Evolutionary conservation across 2,888 invertebrate genomes (phyloP).

Genomic region (Nephrocerus scutellatus): DNA sequence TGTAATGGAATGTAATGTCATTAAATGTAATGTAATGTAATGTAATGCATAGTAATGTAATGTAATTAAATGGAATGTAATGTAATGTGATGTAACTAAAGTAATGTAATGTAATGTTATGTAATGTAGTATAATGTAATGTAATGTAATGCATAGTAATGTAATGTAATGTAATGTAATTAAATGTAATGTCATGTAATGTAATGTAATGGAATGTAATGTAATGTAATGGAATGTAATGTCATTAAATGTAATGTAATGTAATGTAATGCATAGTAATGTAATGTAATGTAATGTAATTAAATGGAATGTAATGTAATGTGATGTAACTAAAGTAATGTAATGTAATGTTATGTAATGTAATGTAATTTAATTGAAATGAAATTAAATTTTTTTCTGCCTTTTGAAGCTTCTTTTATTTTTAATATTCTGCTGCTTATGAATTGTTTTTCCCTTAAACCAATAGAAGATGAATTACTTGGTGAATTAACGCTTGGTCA

Average conservation of each 20-base stretch:
- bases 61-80: no score
- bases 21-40: no score
- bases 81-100: conserved; percentile 39
- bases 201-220: not conserved
- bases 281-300: not conserved
- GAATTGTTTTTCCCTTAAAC: no score
- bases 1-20: no score
- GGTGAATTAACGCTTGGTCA: no score
- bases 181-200: no score
- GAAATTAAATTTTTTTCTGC: no score
- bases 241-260: not conserved
- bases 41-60: no score
- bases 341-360: not conserved
- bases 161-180: no score
- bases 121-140: conserved; percentile 21
- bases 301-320: not conserved
- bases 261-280: not conserved
- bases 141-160: conserved; percentile 5
- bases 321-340: not conserved
- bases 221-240: conserved; percentile 3
- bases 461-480: no score
- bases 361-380: not conserved
- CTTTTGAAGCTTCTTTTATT: no score
- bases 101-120: conserved; percentile 2
- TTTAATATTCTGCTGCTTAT: no score